Evolutionary conservation across 2,888 invertebrate genomes (phyloP).

Genomic region (Keiferia lycopersicella): DNA sequence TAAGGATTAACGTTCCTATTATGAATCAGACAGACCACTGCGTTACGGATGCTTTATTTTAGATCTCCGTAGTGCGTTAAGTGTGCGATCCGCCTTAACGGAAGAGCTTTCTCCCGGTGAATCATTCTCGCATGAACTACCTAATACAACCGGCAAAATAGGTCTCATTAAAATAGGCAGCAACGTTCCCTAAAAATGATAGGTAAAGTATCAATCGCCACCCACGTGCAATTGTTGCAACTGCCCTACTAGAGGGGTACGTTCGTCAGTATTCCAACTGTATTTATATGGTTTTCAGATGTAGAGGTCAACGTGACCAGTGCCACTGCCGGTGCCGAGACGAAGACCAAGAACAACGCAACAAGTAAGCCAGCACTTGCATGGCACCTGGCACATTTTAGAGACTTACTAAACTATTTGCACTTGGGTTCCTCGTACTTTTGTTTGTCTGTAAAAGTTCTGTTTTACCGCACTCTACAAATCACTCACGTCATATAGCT

Average conservation of each 20-base stretch:
- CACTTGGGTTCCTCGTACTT: too few species aligned
- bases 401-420: not conserved
- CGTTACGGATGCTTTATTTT: too few species aligned
- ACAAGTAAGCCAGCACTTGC: conserved; percentile 1
- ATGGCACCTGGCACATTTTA: conserved; percentile 2
- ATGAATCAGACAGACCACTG: too few species aligned
- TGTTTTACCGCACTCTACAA: too few species aligned
- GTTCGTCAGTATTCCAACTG: not conserved
- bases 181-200: too few species aligned
- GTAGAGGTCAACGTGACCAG: conserved; percentile 46
- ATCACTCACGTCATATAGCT: too few species aligned
- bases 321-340: not conserved
- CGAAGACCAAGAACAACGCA: not conserved
- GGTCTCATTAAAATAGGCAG: not conserved
- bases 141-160: not conserved
- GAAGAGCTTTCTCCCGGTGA: not conserved
- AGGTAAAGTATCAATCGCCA: not conserved
- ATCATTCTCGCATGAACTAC: not conserved
- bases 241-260: not conserved
- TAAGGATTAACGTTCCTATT: too few species aligned
- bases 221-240: not conserved
- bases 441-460: too few species aligned
- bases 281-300: conserved; percentile 56
- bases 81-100: too few species aligned
- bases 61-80: too few species aligned